Percentiles rank a stretch among this genome's conserved stretches.
Conservation (phyloP, 1,140 invertebrate species). For the Eufriesea mexicana region DNA sequence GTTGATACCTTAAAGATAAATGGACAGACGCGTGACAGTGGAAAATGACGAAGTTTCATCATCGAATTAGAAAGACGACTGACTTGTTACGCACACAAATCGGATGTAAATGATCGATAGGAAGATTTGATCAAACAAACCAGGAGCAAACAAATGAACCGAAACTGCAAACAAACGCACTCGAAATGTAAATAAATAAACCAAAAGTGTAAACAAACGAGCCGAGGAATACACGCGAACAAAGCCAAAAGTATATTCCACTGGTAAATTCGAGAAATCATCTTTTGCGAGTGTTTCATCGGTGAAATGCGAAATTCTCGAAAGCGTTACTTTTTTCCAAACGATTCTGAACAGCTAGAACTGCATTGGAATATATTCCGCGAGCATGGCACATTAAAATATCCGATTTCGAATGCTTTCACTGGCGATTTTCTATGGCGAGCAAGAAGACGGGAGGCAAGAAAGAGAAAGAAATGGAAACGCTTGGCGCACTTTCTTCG, state of each 20-base stretch:
- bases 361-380: background rate
- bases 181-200: background rate
- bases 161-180: background rate
- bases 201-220: background rate
- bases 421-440: background rate
- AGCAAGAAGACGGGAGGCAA: background rate
- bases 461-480: background rate
- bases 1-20: background rate
- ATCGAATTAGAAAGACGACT: background rate
- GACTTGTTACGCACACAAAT: background rate
- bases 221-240: background rate
- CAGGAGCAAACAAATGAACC: background rate
- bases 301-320: background rate
- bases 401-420: background rate
- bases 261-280: background rate
- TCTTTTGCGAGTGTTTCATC: background rate
- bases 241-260: background rate
- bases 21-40: background rate
- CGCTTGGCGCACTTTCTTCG: background rate
- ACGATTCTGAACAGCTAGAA: background rate
- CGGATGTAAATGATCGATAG: background rate
- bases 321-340: background rate
- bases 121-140: background rate
- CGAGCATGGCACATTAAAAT: background rate
- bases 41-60: background rate